phyloP scores from a whole-genome alignment of 2,888 invertebrate genomes.

The Plagodis pulveraria region DNA sequence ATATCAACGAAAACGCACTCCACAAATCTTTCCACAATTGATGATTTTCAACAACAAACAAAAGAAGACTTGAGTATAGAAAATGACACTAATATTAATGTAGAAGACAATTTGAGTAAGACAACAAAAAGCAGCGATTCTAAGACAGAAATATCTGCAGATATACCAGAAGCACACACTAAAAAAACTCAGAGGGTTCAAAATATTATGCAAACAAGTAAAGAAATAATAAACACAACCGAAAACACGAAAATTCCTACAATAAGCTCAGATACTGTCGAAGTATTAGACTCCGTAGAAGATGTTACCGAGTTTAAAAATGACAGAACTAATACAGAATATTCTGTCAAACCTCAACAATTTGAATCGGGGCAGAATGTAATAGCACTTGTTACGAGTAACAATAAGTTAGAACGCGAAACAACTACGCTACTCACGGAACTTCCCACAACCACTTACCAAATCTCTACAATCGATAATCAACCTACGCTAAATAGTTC shows the following conservation, averaged over 20 bases:
- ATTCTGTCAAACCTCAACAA: neutral
- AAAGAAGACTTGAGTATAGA: conserved; percentile 45
- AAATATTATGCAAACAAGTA: neutral
- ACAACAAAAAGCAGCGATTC: conserved; percentile 4
- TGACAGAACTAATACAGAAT: neutral
- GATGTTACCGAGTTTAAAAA: conserved; percentile 4
- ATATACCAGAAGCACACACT: neutral
- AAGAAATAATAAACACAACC: conserved; percentile 7
- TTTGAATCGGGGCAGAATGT: neutral
- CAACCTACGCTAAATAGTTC: too few relatives aligned
- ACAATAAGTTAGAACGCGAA: neutral
- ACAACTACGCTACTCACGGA: neutral
- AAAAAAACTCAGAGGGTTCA: neutral
- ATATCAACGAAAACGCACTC: conserved; percentile 5
- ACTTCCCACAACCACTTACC: conserved; percentile 6
- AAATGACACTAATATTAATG: conserved; percentile 35
- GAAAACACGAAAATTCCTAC: conserved; percentile 19
- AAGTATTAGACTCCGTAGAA: conserved; percentile 24
- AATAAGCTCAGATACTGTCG: conserved; percentile 19
- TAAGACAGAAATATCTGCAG: neutral
- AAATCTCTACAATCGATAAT: conserved; percentile 6
- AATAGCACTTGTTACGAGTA: neutral
- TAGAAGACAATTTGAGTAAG: conserved; percentile 21
- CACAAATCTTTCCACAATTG: conserved; percentile 50
- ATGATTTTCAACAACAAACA: conserved; percentile 51